Base-by-base conservation (phyloP, 1,140 invertebrate species). In the Tetramorium parvispinum region DNA sequence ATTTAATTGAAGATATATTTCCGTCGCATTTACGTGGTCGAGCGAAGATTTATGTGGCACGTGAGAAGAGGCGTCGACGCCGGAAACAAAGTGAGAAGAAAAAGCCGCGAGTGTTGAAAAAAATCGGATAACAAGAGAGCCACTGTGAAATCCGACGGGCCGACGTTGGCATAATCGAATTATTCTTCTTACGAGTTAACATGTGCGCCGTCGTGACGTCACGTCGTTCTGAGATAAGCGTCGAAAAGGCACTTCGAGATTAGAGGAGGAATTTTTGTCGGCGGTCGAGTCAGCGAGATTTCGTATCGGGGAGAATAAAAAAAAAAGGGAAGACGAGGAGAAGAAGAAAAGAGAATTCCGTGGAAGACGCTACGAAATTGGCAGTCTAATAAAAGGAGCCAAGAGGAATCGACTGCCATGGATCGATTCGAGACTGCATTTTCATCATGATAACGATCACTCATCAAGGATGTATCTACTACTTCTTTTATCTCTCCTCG, bases 371-470 rank as follows among this genome's bases (percentile, higher is more conserved):
- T 83, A 79, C 83, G 87, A 91, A 91, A 91, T 91, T 91, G 89
- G 89, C 89, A 90, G 89, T 85, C 82, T 91, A 91, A 91, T 91
- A 91, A 91, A 91, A 91, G 86, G 73, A 91, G 87, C 82, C 82
- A 53, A 78, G 78, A 81, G 77, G 68, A 91, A 91, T 91, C 88
- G 89, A 90, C 89, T 88, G 86, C 82, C 85, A 82, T 18, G 86
- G 73, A 91, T 91, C 89, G 89, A 90, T 90, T 88, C 89, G 73
- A 91, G 89, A 90, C 86, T 91, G 89, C 89, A 91, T 90, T 91
- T 91, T 91, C 89, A 91, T 91, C 89, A 87, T 85, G 89, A 91
- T 91, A 91, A 91, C 89, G 89, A 91, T 91, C 89, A 82, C 83
- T 91, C 89, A 91, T 91, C 89, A 91, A 91, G 89, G 79, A 90